Conservation (phyloP, 2,888 invertebrate species). For the Desoria tigrina region DNA sequence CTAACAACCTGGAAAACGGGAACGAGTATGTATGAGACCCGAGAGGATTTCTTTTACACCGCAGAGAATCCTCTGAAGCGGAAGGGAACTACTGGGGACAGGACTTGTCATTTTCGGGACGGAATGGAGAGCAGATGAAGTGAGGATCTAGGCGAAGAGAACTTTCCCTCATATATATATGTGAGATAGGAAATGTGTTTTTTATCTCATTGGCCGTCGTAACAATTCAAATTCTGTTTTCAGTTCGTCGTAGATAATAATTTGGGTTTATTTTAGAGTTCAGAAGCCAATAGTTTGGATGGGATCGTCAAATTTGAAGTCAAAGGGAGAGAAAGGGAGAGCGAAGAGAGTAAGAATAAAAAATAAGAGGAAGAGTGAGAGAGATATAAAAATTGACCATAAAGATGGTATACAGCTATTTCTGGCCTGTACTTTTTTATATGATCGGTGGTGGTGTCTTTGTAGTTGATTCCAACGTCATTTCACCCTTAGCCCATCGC, state of each 20-base stretch:
- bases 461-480: conserved; percentile 20
- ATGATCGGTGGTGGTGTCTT: conserved; percentile 9
- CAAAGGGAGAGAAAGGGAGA: background rate
- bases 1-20: too few species aligned
- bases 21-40: too few species aligned
- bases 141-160: too few species aligned
- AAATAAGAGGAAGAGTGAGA: conserved; percentile 17
- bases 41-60: too few species aligned
- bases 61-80: too few species aligned
- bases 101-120: too few species aligned
- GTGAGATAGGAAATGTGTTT: too few species aligned
- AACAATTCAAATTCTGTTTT: conserved; percentile 26
- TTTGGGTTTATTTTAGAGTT: conserved; percentile 23
- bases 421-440: conserved; percentile 8
- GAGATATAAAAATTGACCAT: conserved; percentile 22
- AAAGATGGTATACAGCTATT: conserved; percentile 13
- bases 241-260: conserved; percentile 20
- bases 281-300: conserved; percentile 20
- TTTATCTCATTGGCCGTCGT: background rate
- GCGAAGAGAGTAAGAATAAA: conserved; percentile 8
- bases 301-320: conserved; percentile 19
- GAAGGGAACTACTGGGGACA: too few species aligned
- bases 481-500: conserved; percentile 20
- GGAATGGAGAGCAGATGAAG: too few species aligned
- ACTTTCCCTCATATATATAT: too few species aligned